A percentile compares a stretch with the other conserved stretches of the same genome.
Conservation (phyloP, 2,888 invertebrate species). For the Dryadula phaetusa region DNA sequence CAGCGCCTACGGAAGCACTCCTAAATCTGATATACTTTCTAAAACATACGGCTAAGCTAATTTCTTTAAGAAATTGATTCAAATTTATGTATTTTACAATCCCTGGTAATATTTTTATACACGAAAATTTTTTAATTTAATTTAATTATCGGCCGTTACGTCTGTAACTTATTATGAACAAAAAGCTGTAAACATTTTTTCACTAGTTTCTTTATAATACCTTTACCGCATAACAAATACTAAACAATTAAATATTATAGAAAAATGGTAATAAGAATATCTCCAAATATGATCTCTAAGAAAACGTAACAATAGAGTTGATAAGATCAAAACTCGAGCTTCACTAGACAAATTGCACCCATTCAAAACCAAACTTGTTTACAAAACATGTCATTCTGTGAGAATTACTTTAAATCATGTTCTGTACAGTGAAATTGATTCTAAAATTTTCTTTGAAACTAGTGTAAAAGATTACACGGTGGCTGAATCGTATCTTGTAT, state of each 20-base stretch:
- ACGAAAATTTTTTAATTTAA: too few species aligned
- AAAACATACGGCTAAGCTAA: constrained; percentile 2
- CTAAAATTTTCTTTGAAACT: constrained; percentile 48
- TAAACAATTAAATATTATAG: constrained; percentile 39
- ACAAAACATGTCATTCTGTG: constrained; percentile 77
- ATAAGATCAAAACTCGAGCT: constrained; percentile 76
- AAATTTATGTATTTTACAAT: too few species aligned
- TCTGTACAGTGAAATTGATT: constrained; percentile 75
- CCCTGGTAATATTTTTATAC: too few species aligned
- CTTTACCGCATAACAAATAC: background rate
- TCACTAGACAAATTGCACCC: constrained; percentile 73
- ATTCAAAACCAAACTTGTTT: constrained; percentile 68
- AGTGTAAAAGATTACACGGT: constrained; percentile 50
- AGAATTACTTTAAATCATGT: constrained; percentile 60
- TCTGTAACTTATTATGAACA: too few species aligned
- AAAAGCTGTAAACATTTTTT: background rate
- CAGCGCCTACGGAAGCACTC: constrained; percentile 44
- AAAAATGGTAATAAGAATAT: constrained; percentile 52
- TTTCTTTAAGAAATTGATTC: background rate
- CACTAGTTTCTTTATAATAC: background rate
- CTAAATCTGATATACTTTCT: constrained; percentile 27
- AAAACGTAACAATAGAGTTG: constrained; percentile 64
- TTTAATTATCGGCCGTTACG: too few species aligned
- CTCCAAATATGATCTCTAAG: constrained; percentile 50
- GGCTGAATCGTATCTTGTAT: constrained; percentile 47